Conservation (phyloP, 1,140 invertebrate genomes). For the Homarus americanus region DNA sequence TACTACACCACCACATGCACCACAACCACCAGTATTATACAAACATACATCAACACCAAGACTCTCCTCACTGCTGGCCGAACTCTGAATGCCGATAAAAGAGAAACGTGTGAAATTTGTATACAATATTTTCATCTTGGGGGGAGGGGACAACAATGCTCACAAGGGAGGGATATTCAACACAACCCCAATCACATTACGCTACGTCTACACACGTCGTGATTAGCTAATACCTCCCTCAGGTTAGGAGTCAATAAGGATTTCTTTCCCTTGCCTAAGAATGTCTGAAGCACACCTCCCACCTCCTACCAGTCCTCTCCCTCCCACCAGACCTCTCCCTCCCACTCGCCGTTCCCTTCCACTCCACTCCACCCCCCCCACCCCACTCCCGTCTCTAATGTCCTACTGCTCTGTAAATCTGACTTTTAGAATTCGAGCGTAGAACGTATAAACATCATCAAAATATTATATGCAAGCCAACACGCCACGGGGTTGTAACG, state of each 20-base stretch:
- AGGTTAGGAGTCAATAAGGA: background rate
- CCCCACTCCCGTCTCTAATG: too few relatives aligned
- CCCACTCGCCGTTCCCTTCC: too few relatives aligned
- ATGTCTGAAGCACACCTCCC: background rate
- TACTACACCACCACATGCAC: too few relatives aligned
- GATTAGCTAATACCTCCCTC: conserved; percentile 29
- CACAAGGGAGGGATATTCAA: background rate
- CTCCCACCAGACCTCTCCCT: too few relatives aligned
- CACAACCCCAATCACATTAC: conserved; percentile 37
- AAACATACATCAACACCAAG: too few relatives aligned
- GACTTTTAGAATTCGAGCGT: conserved; percentile 23
- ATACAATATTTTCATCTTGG: background rate
- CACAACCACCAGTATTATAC: too few relatives aligned
- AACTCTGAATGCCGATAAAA: background rate
- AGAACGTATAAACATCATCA: conserved; percentile 30
- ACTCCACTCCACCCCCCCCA: too few relatives aligned
- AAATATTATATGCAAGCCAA: conserved; percentile 16
- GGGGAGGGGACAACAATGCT: background rate
- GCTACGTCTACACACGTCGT: background rate
- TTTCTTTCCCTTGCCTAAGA: background rate
- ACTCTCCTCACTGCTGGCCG: background rate
- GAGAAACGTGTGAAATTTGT: background rate
- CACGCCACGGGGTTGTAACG: conserved; percentile 14
- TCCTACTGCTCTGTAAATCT: background rate
- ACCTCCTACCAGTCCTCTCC: too few relatives aligned